A percentile compares a stretch with the other conserved stretches of the same genome.
These are phyloP conservation scores for Pogonognathellus flavescens DNA, from an alignment of 1,140 invertebrate genomes.

Conservation along the genomic window DNA sequence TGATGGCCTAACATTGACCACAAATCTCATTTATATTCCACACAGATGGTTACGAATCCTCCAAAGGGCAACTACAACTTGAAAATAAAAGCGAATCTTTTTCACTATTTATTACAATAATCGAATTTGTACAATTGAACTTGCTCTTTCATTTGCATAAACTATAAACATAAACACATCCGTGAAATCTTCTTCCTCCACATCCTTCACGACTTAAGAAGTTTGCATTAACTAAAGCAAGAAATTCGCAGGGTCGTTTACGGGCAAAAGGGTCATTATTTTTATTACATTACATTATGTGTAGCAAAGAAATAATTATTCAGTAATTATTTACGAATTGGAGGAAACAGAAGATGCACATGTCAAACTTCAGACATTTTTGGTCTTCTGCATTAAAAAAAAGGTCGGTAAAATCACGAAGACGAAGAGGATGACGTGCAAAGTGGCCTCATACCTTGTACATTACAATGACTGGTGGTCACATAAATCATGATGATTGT, in stretches of 20 bases:
- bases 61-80: conserved; percentile 33
- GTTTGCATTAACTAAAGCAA: background rate
- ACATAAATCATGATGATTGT: conserved; percentile 2
- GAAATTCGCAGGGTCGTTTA: background rate
- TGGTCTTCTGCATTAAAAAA: background rate
- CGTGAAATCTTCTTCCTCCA: background rate
- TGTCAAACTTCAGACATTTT: background rate
- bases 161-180: background rate
- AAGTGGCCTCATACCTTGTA: background rate
- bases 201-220: no score
- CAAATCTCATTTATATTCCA: conserved; percentile 33
- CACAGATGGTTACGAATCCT: conserved; percentile 44
- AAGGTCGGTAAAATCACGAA: conserved; percentile 33
- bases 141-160: conserved; percentile 17
- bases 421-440: background rate
- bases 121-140: background rate
- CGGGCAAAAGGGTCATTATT: no score
- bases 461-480: background rate
- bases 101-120: conserved; percentile 44
- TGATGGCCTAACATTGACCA: background rate
- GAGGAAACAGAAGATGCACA: background rate
- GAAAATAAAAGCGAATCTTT: conserved; percentile 26
- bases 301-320: no score
- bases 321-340: background rate
- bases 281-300: no score